These are phyloP conservation scores for Anastrepha obliqua DNA, from an alignment of 1,140 invertebrate species.

Conservation along the genomic window DNA sequence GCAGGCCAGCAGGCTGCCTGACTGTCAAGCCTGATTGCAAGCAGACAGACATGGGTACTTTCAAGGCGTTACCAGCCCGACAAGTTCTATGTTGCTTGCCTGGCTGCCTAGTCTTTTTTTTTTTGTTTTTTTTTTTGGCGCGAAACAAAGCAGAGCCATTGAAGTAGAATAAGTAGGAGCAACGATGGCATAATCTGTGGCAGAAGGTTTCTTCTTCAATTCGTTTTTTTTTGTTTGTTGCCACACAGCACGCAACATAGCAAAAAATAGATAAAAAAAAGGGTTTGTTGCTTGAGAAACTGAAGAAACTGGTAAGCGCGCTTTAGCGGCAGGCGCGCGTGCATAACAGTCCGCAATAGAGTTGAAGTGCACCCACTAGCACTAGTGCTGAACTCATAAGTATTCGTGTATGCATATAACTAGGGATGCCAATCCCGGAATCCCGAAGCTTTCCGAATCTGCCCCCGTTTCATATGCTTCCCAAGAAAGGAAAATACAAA, in stretches of 20 bases:
- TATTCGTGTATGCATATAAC: background rate
- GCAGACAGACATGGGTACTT: background rate
- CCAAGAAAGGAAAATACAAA: no score
- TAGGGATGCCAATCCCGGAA: no score
- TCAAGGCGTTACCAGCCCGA: background rate
- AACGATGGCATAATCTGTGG: background rate
- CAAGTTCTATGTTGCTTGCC: background rate
- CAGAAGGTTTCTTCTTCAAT: background rate
- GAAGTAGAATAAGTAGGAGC: background rate
- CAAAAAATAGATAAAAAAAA: background rate
- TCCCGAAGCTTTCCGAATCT: no score
- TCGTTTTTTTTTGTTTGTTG: background rate
- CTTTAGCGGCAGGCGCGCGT: conserved; percentile 13
- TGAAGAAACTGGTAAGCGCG: background rate
- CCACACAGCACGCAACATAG: background rate
- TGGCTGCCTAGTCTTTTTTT: background rate
- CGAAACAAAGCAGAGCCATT: background rate
- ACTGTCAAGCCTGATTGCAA: background rate
- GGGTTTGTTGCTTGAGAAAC: background rate
- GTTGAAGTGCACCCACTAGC: conserved; percentile 23
- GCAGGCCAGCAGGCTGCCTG: background rate
- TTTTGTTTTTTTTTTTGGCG: background rate
- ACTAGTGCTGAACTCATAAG: background rate
- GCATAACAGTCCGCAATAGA: conserved; percentile 4
- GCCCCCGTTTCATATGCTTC: no score